phyloP scores from a whole-genome alignment of 35 echinoderm and acorn worm genomes.

The Apostichopus parvimensis region DNA sequence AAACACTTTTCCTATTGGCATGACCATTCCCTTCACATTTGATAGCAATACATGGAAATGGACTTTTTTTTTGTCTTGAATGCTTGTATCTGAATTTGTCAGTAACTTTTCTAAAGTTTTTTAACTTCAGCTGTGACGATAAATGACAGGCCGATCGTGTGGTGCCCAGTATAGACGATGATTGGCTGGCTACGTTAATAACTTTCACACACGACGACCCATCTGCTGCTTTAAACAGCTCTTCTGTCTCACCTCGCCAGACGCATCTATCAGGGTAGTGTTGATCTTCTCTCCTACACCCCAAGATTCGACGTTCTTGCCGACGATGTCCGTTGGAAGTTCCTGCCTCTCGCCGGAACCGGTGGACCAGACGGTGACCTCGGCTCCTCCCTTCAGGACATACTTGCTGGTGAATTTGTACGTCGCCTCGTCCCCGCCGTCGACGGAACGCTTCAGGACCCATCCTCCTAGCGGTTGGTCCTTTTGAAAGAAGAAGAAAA shows the following conservation, averaged over 20 bases:
- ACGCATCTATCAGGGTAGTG: conserved; percentile 77
- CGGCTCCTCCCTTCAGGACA: conserved; percentile 78
- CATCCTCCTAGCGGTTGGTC: conserved; percentile 95
- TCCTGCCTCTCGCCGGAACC: conserved; percentile 59
- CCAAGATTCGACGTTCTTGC: conserved; percentile 69
- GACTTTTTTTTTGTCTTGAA: too few species aligned
- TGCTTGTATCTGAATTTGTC: too few species aligned
- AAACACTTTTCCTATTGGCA: too few species aligned
- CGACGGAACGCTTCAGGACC: conserved; percentile 70
- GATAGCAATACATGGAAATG: too few species aligned
- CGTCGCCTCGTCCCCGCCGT: conserved; percentile 43
- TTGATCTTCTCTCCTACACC: conserved; percentile 73
- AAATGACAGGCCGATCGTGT: too few species aligned
- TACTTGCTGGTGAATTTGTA: conserved; percentile 92
- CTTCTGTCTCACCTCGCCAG: conserved; percentile 75
- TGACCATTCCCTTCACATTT: too few species aligned
- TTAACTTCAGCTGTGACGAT: too few species aligned
- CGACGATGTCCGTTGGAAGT: conserved; percentile 78
- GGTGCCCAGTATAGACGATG: too few species aligned
- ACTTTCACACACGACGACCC: too few species aligned
- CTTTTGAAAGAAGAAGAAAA: conserved; percentile 32
- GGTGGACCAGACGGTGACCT: conserved; percentile 87
- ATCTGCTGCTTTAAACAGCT: too few species aligned
- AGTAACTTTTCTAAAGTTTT: too few species aligned
- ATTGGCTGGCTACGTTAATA: too few species aligned